These are phyloP conservation scores for Reticulitermes speratus DNA, from an alignment of 1,140 invertebrate genomes.

Conservation along the genomic window DNA sequence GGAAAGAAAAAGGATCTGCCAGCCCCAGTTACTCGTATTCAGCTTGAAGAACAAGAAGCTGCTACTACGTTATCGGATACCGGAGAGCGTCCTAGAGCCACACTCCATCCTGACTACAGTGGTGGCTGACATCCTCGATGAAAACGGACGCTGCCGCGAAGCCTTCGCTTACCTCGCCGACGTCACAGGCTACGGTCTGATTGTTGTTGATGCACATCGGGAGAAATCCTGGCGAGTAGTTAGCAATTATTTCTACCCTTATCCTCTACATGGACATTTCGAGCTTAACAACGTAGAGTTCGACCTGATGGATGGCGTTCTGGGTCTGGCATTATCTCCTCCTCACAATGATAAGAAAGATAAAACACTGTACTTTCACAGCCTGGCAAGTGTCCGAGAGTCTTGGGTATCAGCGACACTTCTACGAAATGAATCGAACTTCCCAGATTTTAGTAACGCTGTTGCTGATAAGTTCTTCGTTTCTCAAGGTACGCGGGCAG, in stretches of 20 bases:
- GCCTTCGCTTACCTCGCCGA: slow-evolving; percentile 76
- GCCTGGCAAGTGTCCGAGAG: slow-evolving; percentile 68
- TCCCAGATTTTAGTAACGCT: slow-evolving; percentile 35
- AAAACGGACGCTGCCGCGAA: slow-evolving; percentile 50
- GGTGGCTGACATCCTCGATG: slow-evolving; percentile 28
- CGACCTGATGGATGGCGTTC: slow-evolving; percentile 30
- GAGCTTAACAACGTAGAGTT: slow-evolving; percentile 41
- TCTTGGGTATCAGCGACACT: slow-evolving; percentile 63
- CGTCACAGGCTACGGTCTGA: slow-evolving; percentile 62
- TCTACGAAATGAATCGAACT: slow-evolving; percentile 45
- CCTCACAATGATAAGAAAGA: slow-evolving; percentile 46
- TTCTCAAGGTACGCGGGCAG: neutral
- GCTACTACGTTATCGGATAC: slow-evolving; percentile 46
- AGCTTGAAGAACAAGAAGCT: slow-evolving; percentile 45
- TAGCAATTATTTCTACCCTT: slow-evolving; percentile 49
- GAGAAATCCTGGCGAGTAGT: slow-evolving; percentile 63
- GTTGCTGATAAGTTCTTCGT: slow-evolving; percentile 13
- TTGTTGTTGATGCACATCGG: slow-evolving; percentile 61
- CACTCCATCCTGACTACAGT: slow-evolving; percentile 53
- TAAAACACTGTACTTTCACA: slow-evolving; percentile 70
- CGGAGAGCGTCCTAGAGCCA: slow-evolving; percentile 43
- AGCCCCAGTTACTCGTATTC: slow-evolving; percentile 62
- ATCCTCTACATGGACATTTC: slow-evolving; percentile 41
- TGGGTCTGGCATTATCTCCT: slow-evolving; percentile 47
- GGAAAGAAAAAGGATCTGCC: slow-evolving; percentile 48